These are phyloP conservation scores for Chloroclystis v-ata DNA, from an alignment of 2,888 invertebrate species.

Conservation along the genomic window DNA sequence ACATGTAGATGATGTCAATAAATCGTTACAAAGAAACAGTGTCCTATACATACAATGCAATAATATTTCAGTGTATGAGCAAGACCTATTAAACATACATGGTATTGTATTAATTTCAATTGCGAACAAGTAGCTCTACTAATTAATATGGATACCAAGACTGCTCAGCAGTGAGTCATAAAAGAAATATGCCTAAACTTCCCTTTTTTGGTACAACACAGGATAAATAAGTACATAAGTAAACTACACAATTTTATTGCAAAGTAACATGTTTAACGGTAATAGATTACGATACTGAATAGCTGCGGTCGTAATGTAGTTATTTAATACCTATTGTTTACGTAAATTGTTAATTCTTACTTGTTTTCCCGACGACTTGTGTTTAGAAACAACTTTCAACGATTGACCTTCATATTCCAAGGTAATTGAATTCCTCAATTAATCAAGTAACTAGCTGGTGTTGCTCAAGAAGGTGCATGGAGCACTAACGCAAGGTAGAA, in stretches of 20 bases:
- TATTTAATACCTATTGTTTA: constrained; percentile 25
- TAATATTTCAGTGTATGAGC: too few relatives aligned
- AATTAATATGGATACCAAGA: constrained; percentile 41
- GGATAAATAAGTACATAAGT: too few relatives aligned
- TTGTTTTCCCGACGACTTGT: not conserved
- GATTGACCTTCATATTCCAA: constrained; percentile 6
- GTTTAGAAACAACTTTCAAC: constrained; percentile 8
- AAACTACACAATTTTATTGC: not conserved
- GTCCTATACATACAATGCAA: too few relatives aligned
- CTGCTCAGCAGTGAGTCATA: constrained; percentile 46
- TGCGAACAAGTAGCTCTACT: constrained; percentile 34
- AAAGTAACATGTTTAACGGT: not conserved
- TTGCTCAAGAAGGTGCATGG: not conserved
- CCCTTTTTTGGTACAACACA: constrained; percentile 23
- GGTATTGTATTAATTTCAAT: constrained; percentile 2
- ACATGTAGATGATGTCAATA: too few relatives aligned
- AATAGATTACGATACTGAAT: not conserved
- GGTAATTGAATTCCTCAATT: constrained; percentile 1
- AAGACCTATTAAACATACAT: too few relatives aligned
- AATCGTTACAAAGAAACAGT: too few relatives aligned
- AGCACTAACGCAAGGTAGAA: not conserved
- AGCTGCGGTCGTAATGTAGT: constrained; percentile 3
- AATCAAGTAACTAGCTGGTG: constrained; percentile 6
- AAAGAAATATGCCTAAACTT: constrained; percentile 38
- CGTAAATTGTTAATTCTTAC: constrained; percentile 5